Base-by-base conservation (phyloP, 2,797 vertebrate species). In the Liparis tanakae region DNA sequence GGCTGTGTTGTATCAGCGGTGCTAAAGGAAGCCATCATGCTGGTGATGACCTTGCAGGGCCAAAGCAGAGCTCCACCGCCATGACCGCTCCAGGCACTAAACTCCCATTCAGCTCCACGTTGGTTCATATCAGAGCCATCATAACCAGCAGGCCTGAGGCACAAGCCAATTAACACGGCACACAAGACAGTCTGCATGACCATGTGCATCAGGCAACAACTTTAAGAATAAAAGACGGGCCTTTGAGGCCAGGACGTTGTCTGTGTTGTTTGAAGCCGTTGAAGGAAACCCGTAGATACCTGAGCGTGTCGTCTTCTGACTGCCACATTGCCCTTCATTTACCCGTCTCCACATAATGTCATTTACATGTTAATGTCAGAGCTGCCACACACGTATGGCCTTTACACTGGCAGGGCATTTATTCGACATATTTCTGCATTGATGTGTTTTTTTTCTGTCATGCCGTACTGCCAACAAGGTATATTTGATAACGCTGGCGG, bases 1-100 rank as follows among this genome's bases (percentile, higher is more conserved):
- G 3, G 41, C 61, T 61, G 59, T 22, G 53, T n/a, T 43, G 25
- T 50, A 76, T 80, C 60, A 72, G 54, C 56, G 20, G 71, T 78
- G 73, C 79, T 76, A 78, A 84, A 77, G 34, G 46, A 69, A 59
- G 30, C 15, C 54, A 58, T 76, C 58, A 20, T n/a, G 43, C 30
- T 57, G 58, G 58, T 65, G 33, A 78, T 70, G 56, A 68, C 50
- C 39, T 61, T 44, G 43, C 18, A 22, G 66, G 61, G 58, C 20
- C 51, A 43, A 22, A 56, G 62, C 59, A 68, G 43, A 67, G 59
- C 59, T 67, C 43, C 39, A 3, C 10, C 9, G 13, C 15, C 43
- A 51, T n/a, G n/a, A 37, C 36, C 36, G 30, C 62, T 34, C 36
- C 13, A 36, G 44, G 44, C 33, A n/a, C 17, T 60, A 6, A 62